Percentiles rank a stretch among this genome's conserved stretches.
Evolutionary conservation across 2,113 vertebrate genomes (phyloP).

Genomic region (Lamprologus callipterus): DNA sequence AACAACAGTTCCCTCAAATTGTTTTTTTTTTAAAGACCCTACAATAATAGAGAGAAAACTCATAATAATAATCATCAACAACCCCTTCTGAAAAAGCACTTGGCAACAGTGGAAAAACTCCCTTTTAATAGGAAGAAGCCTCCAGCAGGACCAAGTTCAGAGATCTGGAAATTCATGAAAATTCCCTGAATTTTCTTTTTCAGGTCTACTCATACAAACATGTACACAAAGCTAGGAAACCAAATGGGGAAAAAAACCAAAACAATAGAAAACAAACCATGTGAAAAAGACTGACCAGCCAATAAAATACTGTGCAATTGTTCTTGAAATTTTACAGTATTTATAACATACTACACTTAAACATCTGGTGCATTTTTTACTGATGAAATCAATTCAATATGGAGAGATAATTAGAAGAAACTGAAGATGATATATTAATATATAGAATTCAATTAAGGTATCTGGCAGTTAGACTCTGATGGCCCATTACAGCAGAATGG

Average conservation of each 20-base stretch:
- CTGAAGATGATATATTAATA: not conserved
- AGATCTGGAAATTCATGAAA: not conserved
- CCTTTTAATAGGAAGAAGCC: not conserved
- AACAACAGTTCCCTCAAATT: not conserved
- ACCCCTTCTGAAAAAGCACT: not conserved
- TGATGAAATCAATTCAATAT: not conserved
- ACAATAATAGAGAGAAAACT: not conserved
- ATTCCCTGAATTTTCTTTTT: not conserved
- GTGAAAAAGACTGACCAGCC: not conserved
- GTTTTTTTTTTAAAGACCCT: not conserved
- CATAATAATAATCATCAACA: not conserved
- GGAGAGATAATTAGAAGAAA: not conserved
- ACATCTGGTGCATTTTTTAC: not conserved
- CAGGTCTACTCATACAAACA: not conserved
- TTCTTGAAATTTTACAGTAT: not conserved
- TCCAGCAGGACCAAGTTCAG: not conserved
- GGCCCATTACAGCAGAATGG: not conserved
- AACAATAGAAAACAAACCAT: not conserved
- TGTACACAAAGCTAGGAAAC: not conserved
- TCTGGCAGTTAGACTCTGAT: not conserved
- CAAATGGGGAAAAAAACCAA: fast-evolving
- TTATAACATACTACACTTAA: not conserved
- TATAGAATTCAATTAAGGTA: not conserved
- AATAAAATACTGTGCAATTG: not conserved
- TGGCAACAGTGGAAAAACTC: not conserved